These are phyloP conservation scores for Drosophila sulfurigaster DNA, from an alignment of 1,140 invertebrate species.

Conservation along the genomic window DNA sequence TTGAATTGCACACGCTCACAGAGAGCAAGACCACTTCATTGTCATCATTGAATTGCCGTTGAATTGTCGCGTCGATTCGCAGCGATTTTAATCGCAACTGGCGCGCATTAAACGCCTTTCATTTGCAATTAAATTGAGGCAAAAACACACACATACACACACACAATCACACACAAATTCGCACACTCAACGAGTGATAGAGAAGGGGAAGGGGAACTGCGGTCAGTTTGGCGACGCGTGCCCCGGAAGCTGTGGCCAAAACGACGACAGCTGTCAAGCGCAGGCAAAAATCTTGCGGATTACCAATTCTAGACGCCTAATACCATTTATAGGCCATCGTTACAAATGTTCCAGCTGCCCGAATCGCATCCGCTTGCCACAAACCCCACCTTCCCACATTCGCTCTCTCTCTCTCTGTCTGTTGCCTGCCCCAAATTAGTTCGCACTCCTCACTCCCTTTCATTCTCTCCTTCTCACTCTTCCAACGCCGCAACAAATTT, in stretches of 20 bases:
- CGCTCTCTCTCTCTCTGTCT: constrained; percentile 29
- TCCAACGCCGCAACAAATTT: constrained; percentile 51
- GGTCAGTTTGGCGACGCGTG: constrained; percentile 74
- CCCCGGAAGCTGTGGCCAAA: constrained; percentile 49
- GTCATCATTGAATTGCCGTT: constrained; percentile 72
- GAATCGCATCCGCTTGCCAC: constrained; percentile 10
- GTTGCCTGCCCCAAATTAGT: constrained; percentile 65
- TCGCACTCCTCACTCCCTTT: constrained; percentile 38
- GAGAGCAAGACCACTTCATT: constrained; percentile 52
- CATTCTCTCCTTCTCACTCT: no score
- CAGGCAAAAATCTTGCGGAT: constrained; percentile 79
- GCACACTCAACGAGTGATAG: background rate
- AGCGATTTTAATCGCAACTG: constrained; percentile 77
- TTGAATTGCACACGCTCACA: constrained; percentile 37
- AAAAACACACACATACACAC: constrained; percentile 26
- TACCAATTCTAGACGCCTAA: constrained; percentile 84
- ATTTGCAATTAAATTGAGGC: constrained; percentile 78
- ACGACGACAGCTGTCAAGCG: constrained; percentile 45
- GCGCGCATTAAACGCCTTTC: constrained; percentile 74
- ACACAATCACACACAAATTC: background rate
- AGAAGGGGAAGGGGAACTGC: constrained; percentile 45
- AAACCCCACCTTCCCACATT: background rate
- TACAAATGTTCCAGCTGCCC: constrained; percentile 78
- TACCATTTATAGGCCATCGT: constrained; percentile 81
- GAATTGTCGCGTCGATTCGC: constrained; percentile 79